Percentiles rank a stretch among this genome's conserved stretches.
These are phyloP conservation scores for Lordiphosa mommai DNA, from an alignment of 1,140 invertebrate species.

Conservation along the genomic window DNA sequence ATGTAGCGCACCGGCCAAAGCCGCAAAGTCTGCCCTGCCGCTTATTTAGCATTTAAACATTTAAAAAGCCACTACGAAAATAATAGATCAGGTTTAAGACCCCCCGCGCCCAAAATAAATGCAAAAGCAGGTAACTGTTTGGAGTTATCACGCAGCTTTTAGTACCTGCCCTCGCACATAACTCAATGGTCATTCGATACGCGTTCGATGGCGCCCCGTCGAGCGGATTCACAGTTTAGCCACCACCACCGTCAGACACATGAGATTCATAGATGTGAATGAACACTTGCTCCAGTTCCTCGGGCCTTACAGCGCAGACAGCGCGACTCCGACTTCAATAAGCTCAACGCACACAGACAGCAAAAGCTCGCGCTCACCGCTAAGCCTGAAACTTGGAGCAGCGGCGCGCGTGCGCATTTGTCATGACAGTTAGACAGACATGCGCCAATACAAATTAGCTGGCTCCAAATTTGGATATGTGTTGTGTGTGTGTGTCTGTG, in stretches of 20 bases:
- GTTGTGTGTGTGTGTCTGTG: constrained; percentile 18
- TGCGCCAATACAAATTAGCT: constrained; percentile 43
- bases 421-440: constrained; percentile 54
- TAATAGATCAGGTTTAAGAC: constrained; percentile 10
- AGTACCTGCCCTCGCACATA: not conserved
- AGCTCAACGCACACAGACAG: constrained; percentile 16
- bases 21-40: too few relatives aligned
- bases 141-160: not conserved
- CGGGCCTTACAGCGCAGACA: constrained; percentile 56
- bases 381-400: not conserved
- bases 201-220: constrained; percentile 5
- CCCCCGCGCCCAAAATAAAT: not conserved
- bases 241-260: too few relatives aligned
- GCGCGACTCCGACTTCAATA: constrained; percentile 42
- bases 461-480: constrained; percentile 2
- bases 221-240: not conserved
- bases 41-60: not conserved
- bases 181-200: constrained; percentile 1
- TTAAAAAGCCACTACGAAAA: not conserved
- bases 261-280: too few relatives aligned
- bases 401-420: constrained; percentile 47
- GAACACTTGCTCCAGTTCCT: constrained; percentile 63
- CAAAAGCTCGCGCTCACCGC: constrained; percentile 38
- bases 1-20: too few relatives aligned
- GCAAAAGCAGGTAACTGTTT: constrained; percentile 3